Percentiles rank a stretch among this genome's conserved stretches.
Conservation (phyloP, 2,113 vertebrate genomes). For the Colossoma macropomum region DNA sequence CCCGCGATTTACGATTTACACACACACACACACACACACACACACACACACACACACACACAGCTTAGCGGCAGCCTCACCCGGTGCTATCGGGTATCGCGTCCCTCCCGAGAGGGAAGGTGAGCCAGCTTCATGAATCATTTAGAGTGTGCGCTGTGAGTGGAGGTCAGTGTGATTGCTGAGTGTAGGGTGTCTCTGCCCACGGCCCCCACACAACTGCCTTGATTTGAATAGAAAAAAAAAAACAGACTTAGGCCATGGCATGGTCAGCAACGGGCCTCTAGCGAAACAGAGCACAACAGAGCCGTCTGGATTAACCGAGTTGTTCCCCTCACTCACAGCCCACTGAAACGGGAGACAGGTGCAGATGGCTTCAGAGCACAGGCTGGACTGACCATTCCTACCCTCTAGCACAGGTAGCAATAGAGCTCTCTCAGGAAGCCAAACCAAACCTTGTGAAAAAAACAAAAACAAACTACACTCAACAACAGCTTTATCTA, state of each 20-base stretch:
- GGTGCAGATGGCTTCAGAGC: conserved; percentile 50
- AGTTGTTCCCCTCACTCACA: conserved; percentile 29
- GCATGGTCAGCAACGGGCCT: conserved; percentile 44
- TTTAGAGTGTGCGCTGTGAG: conserved; percentile 62
- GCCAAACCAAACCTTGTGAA: not conserved
- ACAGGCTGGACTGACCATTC: conserved; percentile 25
- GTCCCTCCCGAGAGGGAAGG: conserved; percentile 61
- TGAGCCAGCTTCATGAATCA: conserved; percentile 63
- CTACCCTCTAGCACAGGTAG: conserved; percentile 32
- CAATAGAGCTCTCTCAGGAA: conserved; percentile 18
- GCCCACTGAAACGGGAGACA: conserved; percentile 48
- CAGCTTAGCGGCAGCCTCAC: conserved; percentile 51
- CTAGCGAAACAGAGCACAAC: conserved; percentile 18
- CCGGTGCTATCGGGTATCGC: conserved; percentile 56
- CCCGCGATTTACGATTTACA: conserved; percentile 15
- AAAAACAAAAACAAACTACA: not conserved
- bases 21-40: conserved; percentile 24
- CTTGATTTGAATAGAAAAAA: conserved; percentile 60
- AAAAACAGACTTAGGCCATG: conserved; percentile 38
- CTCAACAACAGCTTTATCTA: not conserved
- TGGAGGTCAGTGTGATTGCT: conserved; percentile 61
- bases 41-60: conserved; percentile 43
- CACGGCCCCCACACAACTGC: conserved; percentile 56
- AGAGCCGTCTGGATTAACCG: conserved; percentile 40
- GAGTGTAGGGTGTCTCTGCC: conserved; percentile 57